A percentile compares a stretch with the other conserved stretches of the same genome.
These are phyloP conservation scores for Campylomormyrus tamandua DNA, from an alignment of 2,113 vertebrate genomes.

Conservation along the genomic window DNA sequence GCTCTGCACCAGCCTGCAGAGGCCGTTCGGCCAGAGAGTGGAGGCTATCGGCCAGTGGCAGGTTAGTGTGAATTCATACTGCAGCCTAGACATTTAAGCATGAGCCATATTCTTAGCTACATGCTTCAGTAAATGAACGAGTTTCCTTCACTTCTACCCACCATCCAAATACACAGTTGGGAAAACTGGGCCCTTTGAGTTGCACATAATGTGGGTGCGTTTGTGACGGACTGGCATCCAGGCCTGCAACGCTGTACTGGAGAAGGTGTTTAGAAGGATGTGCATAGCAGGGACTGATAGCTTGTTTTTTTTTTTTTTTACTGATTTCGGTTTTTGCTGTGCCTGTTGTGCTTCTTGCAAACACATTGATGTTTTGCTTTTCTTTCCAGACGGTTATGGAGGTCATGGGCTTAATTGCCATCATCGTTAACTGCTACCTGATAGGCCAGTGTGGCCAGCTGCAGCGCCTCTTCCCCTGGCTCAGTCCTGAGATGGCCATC, in stretches of 20 bases:
- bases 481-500: slow-evolving; percentile 90
- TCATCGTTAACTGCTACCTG: slow-evolving; percentile 94
- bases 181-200: not conserved
- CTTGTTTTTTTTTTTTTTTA: not conserved
- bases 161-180: not conserved
- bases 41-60: slow-evolving; percentile 94
- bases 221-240: not conserved
- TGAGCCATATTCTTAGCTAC: not conserved
- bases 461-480: slow-evolving; percentile 88
- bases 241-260: not conserved
- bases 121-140: not conserved
- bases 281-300: not conserved
- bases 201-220: not conserved
- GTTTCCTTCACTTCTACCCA: not conserved
- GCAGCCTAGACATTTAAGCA: not conserved
- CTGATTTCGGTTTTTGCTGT: not conserved
- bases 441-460: slow-evolving; percentile 97
- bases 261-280: not conserved
- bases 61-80: slow-evolving; percentile 52
- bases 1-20: slow-evolving; percentile 86
- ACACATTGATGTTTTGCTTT: not conserved
- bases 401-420: slow-evolving; percentile 86
- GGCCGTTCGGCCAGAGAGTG: slow-evolving; percentile 84
- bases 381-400: slow-evolving; percentile 84
- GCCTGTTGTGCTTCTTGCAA: not conserved